A percentile compares a stretch with the other conserved stretches of the same genome.
phyloP scores from a whole-genome alignment of 2,797 vertebrate species.

The Pseudochaenichthys georgianus region DNA sequence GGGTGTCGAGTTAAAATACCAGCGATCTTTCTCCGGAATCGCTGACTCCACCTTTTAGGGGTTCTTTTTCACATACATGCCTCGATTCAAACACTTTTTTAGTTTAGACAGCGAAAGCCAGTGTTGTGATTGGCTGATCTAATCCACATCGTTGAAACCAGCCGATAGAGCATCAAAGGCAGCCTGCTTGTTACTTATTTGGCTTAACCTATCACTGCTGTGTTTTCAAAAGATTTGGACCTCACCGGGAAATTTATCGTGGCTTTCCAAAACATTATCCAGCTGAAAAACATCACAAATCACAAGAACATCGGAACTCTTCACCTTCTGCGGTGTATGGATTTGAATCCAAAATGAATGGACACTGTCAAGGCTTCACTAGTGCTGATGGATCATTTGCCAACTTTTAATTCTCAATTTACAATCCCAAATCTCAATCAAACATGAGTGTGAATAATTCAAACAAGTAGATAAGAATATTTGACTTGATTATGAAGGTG shows the following conservation, averaged over 20 bases:
- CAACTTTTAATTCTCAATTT: conserved; percentile 23
- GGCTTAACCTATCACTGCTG: conserved; percentile 9
- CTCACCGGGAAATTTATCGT: conserved; percentile 31
- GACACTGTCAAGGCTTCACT: not conserved
- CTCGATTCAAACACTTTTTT: conserved; percentile 28
- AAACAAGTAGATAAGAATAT: conserved; percentile 36
- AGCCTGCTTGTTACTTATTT: conserved; percentile 38
- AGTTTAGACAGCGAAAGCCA: conserved; percentile 32
- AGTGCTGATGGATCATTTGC: conserved; percentile 20
- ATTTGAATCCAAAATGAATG: conserved; percentile 18
- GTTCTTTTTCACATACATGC: conserved; percentile 22
- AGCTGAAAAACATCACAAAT: conserved; percentile 6
- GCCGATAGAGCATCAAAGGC: conserved; percentile 36
- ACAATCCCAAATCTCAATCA: conserved; percentile 12
- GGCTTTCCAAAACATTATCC: conserved; percentile 23
- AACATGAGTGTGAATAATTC: conserved; percentile 27
- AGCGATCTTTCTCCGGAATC: too few relatives aligned
- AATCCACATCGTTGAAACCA: conserved; percentile 50
- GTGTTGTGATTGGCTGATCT: conserved; percentile 41
- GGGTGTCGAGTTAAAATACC: too few relatives aligned
- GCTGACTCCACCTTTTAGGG: too few relatives aligned
- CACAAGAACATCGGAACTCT: not conserved
- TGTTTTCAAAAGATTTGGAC: conserved; percentile 37
- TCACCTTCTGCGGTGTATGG: not conserved
- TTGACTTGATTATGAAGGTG: conserved; percentile 27